Evolutionary conservation across 1,140 invertebrate species (phyloP).

Genomic region (Stratiolaelaps scimitus): DNA sequence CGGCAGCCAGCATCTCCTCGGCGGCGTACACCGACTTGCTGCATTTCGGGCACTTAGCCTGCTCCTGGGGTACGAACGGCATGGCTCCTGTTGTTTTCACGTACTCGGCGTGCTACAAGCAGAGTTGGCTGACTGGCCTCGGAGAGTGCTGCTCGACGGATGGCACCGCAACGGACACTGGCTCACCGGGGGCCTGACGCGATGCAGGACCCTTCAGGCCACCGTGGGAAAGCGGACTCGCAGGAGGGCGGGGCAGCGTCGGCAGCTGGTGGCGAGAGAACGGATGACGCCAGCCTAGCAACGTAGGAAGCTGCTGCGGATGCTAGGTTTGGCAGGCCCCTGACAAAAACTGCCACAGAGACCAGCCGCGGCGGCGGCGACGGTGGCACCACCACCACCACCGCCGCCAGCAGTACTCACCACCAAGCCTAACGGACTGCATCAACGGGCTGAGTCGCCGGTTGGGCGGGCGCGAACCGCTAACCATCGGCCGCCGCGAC

Average conservation of each 20-base stretch:
- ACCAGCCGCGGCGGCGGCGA: too few relatives aligned
- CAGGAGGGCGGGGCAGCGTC: not conserved
- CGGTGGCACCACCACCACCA: too few relatives aligned
- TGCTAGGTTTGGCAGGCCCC: too few relatives aligned
- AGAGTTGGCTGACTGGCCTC: too few relatives aligned
- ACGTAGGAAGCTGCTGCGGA: too few relatives aligned
- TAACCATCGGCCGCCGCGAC: too few relatives aligned
- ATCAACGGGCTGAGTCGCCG: too few relatives aligned
- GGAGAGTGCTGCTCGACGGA: not conserved
- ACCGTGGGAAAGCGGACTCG: not conserved
- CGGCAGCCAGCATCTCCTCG: slow-evolving; percentile 90
- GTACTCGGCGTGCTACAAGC: not conserved
- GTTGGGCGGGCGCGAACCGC: too few relatives aligned
- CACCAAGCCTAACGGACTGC: too few relatives aligned
- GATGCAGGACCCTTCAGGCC: slow-evolving; percentile 2
- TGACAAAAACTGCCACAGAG: too few relatives aligned
- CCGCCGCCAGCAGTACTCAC: too few relatives aligned
- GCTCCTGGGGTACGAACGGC: slow-evolving; percentile 92
- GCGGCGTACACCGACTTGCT: slow-evolving; percentile 96
- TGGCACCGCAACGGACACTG: slow-evolving; percentile 23
- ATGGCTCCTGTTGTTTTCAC: slow-evolving; percentile 43
- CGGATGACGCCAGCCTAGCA: not conserved
- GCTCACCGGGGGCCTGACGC: not conserved
- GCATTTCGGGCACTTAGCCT: slow-evolving; percentile 96
- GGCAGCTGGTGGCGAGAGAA: not conserved